Evolutionary conservation across 1,140 invertebrate species (phyloP), one percentile per base, ranked within the genome.

Genomic region (Pteromalus puparum): DNA sequence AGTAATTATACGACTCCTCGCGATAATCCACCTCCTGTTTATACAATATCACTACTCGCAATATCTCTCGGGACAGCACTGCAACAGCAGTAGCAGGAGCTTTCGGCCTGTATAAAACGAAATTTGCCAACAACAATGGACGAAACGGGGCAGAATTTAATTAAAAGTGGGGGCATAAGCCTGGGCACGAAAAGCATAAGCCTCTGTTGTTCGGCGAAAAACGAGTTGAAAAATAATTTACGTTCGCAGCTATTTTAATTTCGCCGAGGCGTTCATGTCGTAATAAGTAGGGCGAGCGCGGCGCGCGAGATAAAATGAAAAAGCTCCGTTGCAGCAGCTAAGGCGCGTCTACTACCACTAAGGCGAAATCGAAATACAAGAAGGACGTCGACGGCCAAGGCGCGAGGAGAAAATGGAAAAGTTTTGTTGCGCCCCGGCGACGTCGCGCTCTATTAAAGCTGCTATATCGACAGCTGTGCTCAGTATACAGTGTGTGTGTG

Each of bases 191-290:
- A 61, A n/a, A 61, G 6, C 67, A 72, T 26, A 68, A 72, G 42
- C 80, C 13, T 21, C 53, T 67, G 72, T 28, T 82, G 70, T 67
- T 82, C 73, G 53, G 24, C 76, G 61, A 83, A 83, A 83, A 83
- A 83, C 46, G 81, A 70, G 75, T 72, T 78, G 82, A 48, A 78
- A 78, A 83, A 83, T 83, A 83, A 83, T 83, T 78, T 78, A 83
- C 82, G 67, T 53, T 73, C 65, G 30, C 53, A 61, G 67, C 65
- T 72, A 78, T 83, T 78, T 83, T 78, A 77, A 78, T 83, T 78
- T 61, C 65, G 21, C 67, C 53, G 6, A 38, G 46, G 38, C 67
- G 34, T 82, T 82, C 72, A 65, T 65, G 81, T 68, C 77, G 28
- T 78, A 78, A 83, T 83, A 83, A 83, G 75, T 72, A 78, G 61